These are phyloP conservation scores for Drosophila hawaiiensis DNA, from an alignment of 2,888 invertebrate species.

Conservation along the genomic window DNA sequence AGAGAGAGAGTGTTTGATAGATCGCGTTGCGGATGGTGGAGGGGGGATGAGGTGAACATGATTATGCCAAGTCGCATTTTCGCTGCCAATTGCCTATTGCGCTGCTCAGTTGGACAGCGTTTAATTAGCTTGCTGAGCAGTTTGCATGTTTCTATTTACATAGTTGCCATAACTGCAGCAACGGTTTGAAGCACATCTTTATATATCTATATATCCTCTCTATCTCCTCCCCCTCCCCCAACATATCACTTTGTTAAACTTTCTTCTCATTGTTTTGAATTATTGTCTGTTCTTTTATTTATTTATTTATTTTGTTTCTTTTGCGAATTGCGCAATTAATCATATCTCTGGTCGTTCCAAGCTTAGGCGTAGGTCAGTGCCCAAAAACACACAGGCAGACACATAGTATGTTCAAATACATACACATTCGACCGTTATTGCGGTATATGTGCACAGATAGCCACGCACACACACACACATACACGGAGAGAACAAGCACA, in stretches of 20 bases:
- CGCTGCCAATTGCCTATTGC: conserved; percentile 33
- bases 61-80: conserved; percentile 54
- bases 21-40: not conserved
- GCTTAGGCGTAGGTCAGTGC: conserved; percentile 51
- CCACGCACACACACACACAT: not conserved
- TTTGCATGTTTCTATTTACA: not conserved
- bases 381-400: conserved; percentile 18
- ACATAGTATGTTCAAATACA: not conserved
- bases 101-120: conserved; percentile 28
- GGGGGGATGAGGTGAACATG: conserved; percentile 7
- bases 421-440: not conserved
- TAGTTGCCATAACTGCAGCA: not conserved
- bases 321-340: conserved; percentile 28
- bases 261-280: conserved; percentile 1
- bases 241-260: conserved; percentile 12
- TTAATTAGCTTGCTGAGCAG: conserved; percentile 39
- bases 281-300: conserved; percentile 10
- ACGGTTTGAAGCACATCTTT: not conserved
- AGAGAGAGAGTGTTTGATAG: not conserved
- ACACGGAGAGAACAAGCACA: conserved; percentile 5
- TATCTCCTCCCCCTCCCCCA: not conserved
- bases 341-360: conserved; percentile 8
- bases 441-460: not conserved
- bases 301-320: conserved; percentile 1
- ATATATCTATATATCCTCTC: conserved; percentile 24